Evolutionary conservation across 2,797 vertebrate genomes (phyloP).

Genomic region (Myotis findleyi): DNA sequence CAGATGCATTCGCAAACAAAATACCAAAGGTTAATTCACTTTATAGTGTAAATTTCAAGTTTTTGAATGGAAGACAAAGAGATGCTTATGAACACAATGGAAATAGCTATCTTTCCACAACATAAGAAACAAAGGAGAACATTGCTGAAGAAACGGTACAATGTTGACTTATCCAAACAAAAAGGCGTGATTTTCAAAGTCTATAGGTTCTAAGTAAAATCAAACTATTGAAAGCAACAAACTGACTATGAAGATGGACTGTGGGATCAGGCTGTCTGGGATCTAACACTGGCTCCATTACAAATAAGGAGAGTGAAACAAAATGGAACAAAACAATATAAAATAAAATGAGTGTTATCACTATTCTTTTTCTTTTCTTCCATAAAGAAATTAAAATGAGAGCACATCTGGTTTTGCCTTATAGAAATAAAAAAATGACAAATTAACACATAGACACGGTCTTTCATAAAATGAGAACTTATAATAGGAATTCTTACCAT

Average conservation of each 20-base stretch:
- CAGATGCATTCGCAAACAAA: neutral
- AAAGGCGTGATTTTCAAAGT: constrained; percentile 8
- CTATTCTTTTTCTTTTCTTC: neutral
- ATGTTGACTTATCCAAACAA: neutral
- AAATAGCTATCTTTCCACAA: neutral
- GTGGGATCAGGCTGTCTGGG: neutral
- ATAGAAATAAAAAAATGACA: constrained; percentile 6
- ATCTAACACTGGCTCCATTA: neutral
- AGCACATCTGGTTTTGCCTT: neutral
- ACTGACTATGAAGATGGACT: neutral
- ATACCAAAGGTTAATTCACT: neutral
- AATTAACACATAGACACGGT: neutral
- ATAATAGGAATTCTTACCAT: neutral
- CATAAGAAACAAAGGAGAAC: neutral
- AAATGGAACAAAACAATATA: neutral
- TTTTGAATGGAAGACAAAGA: neutral
- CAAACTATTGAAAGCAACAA: neutral
- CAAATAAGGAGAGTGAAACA: neutral
- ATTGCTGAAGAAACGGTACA: neutral
- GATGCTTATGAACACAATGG: neutral
- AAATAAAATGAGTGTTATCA: neutral
- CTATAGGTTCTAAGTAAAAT: constrained; percentile 17
- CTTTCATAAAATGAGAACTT: constrained; percentile 15
- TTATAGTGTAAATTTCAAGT: neutral
- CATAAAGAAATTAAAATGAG: constrained; percentile 14